A percentile compares a stretch with the other conserved stretches of the same genome.
Conservation (phyloP, 2,888 invertebrate species). For the Pomacea canaliculata region DNA sequence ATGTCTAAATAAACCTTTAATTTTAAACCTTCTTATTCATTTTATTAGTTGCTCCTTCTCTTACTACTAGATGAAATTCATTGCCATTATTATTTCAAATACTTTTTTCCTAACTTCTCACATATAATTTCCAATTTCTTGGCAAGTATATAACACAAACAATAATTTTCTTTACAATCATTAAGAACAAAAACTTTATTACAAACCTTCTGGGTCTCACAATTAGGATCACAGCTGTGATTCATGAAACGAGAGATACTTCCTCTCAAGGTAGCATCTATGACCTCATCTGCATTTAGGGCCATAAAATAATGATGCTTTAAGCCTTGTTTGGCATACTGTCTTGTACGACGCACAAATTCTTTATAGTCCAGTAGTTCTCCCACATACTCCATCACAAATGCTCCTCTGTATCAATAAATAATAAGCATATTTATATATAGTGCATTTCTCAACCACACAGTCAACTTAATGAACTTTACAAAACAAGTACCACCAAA, state of each 20-base stretch:
- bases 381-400: slow-evolving; percentile 98
- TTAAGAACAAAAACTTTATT: background rate
- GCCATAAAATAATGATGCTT: slow-evolving; percentile 99
- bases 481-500: background rate
- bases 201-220: slow-evolving; percentile 91
- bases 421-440: background rate
- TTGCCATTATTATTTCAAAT: too few species aligned
- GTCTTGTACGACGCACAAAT: slow-evolving; percentile 88
- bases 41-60: too few species aligned
- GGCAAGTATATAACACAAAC: too few species aligned
- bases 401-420: slow-evolving; percentile 81
- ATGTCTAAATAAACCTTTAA: too few species aligned
- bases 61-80: too few species aligned
- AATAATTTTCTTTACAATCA: too few species aligned
- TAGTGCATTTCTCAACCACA: background rate
- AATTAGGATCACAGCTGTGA: slow-evolving; percentile 98
- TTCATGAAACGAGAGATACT: slow-evolving; percentile 98
- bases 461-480: background rate
- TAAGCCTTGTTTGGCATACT: slow-evolving; percentile 90
- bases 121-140: too few species aligned
- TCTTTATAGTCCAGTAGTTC: slow-evolving; percentile 94
- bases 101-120: too few species aligned
- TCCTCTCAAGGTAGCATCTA: slow-evolving; percentile 96
- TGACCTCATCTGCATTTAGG: slow-evolving; percentile 89
- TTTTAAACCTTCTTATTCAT: too few species aligned